Percentiles rank a stretch among this genome's conserved stretches.
These are phyloP conservation scores for Leptogaster cylindrica DNA, from an alignment of 2,888 invertebrate species.

Conservation along the genomic window DNA sequence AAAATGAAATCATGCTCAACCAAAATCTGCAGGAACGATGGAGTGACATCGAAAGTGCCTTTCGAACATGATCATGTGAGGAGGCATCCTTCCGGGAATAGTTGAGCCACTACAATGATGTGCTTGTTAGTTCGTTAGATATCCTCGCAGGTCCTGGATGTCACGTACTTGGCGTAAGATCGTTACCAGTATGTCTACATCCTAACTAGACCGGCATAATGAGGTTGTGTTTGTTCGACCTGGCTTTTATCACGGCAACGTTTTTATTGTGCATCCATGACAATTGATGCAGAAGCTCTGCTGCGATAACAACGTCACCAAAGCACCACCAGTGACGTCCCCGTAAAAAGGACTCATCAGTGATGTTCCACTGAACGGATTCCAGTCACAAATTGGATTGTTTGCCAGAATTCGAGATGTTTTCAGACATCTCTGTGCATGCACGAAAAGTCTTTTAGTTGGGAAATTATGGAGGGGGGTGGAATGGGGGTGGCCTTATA, in stretches of 20 bases:
- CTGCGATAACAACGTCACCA: conserved; percentile 15
- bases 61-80: no score
- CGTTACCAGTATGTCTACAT: conserved; percentile 13
- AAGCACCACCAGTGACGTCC: conserved; percentile 30
- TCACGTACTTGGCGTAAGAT: conserved; percentile 37
- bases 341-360: conserved; percentile 36
- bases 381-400: conserved; percentile 38
- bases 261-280: not conserved
- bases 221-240: conserved; percentile 23
- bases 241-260: not conserved
- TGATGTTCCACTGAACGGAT: conserved; percentile 21
- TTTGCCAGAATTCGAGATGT: conserved; percentile 31
- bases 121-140: conserved; percentile 45
- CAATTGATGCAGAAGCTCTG: not conserved
- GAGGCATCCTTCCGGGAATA: no score
- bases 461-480: no score
- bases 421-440: conserved; percentile 34
- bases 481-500: no score
- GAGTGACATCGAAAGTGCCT: no score
- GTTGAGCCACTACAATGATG: conserved; percentile 1
- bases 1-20: no score
- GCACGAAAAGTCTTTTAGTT: conserved; percentile 2
- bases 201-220: conserved; percentile 11
- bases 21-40: no score
- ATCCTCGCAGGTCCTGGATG: conserved; percentile 21